Conservation (phyloP, 2,113 vertebrate species). For the Microtus ochrogaster region DNA sequence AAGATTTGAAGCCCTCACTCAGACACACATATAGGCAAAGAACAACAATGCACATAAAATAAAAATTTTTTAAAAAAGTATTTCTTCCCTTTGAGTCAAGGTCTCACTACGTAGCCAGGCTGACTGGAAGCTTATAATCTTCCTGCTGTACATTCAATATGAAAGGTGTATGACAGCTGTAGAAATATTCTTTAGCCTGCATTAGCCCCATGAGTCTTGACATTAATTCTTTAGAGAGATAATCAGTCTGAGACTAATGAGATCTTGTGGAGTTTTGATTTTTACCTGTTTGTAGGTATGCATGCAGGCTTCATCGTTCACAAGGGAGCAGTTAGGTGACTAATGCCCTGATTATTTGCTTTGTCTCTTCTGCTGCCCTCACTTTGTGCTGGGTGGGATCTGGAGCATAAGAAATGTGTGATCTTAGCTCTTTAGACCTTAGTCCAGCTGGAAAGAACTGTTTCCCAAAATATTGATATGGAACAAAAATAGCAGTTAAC, state of each 20-base stretch:
- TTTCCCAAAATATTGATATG: not conserved
- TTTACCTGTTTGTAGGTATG: not conserved
- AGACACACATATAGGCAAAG: no score
- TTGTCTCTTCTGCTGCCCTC: not conserved
- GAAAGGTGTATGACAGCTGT: no score
- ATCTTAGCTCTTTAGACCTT: constrained; percentile 7
- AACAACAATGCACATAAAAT: no score
- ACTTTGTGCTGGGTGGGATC: not conserved
- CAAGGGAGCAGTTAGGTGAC: not conserved
- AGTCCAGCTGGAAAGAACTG: not conserved
- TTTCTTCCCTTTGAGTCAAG: not conserved
- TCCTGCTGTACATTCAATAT: not conserved
- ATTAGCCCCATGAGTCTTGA: not conserved
- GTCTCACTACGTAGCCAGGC: not conserved
- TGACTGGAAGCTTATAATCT: not conserved
- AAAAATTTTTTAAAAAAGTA: no score
- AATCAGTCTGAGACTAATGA: not conserved
- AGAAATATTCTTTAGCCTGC: not conserved
- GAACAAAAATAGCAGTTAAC: not conserved
- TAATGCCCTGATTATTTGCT: not conserved
- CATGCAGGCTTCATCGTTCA: no score
- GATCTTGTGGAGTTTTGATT: not conserved
- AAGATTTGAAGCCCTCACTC: no score
- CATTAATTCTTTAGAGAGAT: not conserved
- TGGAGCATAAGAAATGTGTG: not conserved